A percentile compares a stretch with the other conserved stretches of the same genome.
Evolutionary conservation across 2,797 vertebrate genomes (phyloP).

Genomic region (Hypotaenidia philippensis): DNA sequence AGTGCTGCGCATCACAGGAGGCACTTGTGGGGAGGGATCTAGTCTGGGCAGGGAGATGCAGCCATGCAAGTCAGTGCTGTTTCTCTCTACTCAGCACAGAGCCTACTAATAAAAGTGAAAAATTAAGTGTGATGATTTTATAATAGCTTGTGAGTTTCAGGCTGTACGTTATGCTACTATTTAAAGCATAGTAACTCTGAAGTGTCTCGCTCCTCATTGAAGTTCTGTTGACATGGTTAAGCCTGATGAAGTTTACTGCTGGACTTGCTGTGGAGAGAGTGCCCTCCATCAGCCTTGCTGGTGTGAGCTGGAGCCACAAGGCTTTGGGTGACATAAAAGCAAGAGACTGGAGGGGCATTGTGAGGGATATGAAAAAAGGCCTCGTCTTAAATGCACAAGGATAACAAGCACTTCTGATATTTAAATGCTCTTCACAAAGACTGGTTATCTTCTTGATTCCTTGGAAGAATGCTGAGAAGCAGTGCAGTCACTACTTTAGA

Average conservation of each 20-base stretch:
- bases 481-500: background rate
- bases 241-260: background rate
- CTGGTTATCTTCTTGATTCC: background rate
- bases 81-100: background rate
- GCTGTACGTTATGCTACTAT: background rate
- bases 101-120: background rate
- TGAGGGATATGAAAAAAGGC: background rate
- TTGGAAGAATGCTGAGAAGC: background rate
- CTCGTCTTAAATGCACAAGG: background rate
- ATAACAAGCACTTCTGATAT: background rate
- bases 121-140: background rate
- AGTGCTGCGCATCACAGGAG: background rate
- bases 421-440: background rate
- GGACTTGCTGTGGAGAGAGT: background rate
- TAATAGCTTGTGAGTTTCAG: background rate
- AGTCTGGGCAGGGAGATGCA: background rate
- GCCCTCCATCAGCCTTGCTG: background rate
- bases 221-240: conserved; percentile 2
- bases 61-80: background rate
- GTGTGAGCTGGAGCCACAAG: background rate
- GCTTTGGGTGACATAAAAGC: background rate
- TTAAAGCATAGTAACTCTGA: background rate
- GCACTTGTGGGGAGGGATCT: background rate
- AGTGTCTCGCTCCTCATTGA: background rate
- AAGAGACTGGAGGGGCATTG: background rate